Percentiles rank a stretch among this genome's conserved stretches.
These are phyloP conservation scores for Lepidocyrtinus sp. DNA, from an alignment of 2,888 invertebrate genomes.

Conservation along the genomic window DNA sequence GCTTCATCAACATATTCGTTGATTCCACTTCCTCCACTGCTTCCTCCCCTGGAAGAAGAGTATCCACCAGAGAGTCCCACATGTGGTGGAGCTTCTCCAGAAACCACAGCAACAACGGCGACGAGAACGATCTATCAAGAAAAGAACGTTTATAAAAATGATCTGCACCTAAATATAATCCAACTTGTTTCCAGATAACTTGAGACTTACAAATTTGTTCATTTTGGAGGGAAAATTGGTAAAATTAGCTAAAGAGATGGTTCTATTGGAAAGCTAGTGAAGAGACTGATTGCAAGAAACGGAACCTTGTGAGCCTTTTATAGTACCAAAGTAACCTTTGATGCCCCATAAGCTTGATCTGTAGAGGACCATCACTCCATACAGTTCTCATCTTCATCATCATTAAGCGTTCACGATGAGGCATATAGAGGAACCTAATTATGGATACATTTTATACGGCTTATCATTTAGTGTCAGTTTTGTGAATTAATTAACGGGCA, in stretches of 20 bases:
- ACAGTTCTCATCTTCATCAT: no score
- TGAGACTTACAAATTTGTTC: slow-evolving; percentile 62
- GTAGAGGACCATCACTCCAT: no score
- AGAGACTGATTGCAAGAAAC: slow-evolving; percentile 46
- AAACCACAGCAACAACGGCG: slow-evolving; percentile 62
- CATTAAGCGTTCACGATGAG: no score
- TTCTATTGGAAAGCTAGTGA: slow-evolving; percentile 37
- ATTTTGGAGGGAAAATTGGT: slow-evolving; percentile 37
- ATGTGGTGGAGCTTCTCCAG: slow-evolving; percentile 66
- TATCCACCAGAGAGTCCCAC: slow-evolving; percentile 45
- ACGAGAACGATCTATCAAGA: slow-evolving; percentile 62
- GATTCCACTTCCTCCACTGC: slow-evolving; percentile 45
- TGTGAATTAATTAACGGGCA: slow-evolving; percentile 52
- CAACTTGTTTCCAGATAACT: neutral
- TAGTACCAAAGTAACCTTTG: slow-evolving; percentile 54
- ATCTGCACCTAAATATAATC: neutral
- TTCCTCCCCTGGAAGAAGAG: slow-evolving; percentile 27
- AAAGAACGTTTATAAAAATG: neutral
- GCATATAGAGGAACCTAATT: slow-evolving; percentile 24
- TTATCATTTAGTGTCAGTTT: slow-evolving; percentile 58
- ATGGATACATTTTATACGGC: slow-evolving; percentile 43
- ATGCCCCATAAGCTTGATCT: slow-evolving; percentile 18
- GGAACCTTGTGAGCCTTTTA: slow-evolving; percentile 56
- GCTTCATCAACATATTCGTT: slow-evolving; percentile 68
- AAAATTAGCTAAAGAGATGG: slow-evolving; percentile 21